phyloP scores from a whole-genome alignment of 37 sponge, comb jelly and placozoan species.

The Lycopodina hypogea region DNA sequence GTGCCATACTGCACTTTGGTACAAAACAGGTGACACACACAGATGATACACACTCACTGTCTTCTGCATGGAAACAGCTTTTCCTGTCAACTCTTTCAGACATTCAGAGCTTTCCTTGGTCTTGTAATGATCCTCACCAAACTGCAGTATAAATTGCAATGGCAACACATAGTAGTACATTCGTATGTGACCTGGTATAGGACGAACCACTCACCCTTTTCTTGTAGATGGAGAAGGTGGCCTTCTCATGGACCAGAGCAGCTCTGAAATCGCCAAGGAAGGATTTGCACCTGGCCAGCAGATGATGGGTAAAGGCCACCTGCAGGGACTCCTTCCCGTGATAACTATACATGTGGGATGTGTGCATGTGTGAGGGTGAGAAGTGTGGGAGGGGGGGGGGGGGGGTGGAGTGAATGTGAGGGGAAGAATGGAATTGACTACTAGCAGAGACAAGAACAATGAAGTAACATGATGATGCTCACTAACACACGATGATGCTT shows the following conservation, averaged over 20 bases:
- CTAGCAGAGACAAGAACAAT: no score
- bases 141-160: constrained; percentile 22
- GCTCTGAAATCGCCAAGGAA: constrained; percentile 80
- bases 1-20: background rate
- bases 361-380: no score
- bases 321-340: constrained; percentile 54
- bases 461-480: no score
- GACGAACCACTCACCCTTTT: constrained; percentile 53
- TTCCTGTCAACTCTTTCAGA: constrained; percentile 78
- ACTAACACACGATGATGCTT: no score
- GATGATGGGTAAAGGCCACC: constrained; percentile 64
- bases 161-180: no score
- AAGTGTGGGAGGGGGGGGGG: no score
- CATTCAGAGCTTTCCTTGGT: constrained; percentile 80
- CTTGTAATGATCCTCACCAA: constrained; percentile 69
- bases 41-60: constrained; percentile 26
- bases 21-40: background rate
- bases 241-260: constrained; percentile 85
- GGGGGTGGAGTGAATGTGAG: no score
- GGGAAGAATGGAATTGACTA: background rate
- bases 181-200: background rate
- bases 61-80: constrained; percentile 93
- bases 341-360: no score
- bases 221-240: constrained; percentile 68
- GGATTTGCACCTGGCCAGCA: constrained; percentile 72